Conservation (phyloP, 30 jellyfish, hydroid and myxozoan species). For the Aurelia sp. region DNA sequence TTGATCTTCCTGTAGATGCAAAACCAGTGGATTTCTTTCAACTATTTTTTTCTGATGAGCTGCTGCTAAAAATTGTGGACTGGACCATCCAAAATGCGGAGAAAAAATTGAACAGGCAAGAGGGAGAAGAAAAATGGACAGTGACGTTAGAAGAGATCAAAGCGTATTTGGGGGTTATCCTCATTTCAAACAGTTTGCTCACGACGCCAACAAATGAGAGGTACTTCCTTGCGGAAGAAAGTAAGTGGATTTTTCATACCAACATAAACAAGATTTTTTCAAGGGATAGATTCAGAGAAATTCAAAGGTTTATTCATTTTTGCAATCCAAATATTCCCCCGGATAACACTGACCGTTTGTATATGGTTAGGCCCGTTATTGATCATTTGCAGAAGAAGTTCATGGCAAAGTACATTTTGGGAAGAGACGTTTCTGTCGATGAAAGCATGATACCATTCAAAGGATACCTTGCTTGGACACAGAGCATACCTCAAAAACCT, state of each 20-base stretch:
- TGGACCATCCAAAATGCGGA: conserved; percentile 17
- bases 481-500: conserved; percentile 74
- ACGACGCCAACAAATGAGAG: conserved; percentile 17
- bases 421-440: conserved; percentile 54
- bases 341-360: conserved; percentile 34
- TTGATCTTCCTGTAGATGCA: too few relatives aligned
- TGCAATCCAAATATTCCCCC: conserved; percentile 29
- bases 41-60: conserved; percentile 4
- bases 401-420: conserved; percentile 40
- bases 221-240: not conserved
- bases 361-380: conserved; percentile 62
- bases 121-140: conserved; percentile 19
- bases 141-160: conserved; percentile 26
- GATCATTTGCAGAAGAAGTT: conserved; percentile 68
- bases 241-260: not conserved
- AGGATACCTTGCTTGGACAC: conserved; percentile 63
- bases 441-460: conserved; percentile 82
- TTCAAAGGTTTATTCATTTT: conserved; percentile 41
- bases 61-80: conserved; percentile 14
- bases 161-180: conserved; percentile 46
- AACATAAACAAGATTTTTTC: conserved; percentile 14
- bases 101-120: not conserved
- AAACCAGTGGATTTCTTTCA: too few relatives aligned
- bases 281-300: conserved; percentile 57
- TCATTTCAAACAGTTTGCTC: conserved; percentile 20